phyloP scores from a whole-genome alignment of 1,140 invertebrate genomes.

The Chlorops oryzae region DNA sequence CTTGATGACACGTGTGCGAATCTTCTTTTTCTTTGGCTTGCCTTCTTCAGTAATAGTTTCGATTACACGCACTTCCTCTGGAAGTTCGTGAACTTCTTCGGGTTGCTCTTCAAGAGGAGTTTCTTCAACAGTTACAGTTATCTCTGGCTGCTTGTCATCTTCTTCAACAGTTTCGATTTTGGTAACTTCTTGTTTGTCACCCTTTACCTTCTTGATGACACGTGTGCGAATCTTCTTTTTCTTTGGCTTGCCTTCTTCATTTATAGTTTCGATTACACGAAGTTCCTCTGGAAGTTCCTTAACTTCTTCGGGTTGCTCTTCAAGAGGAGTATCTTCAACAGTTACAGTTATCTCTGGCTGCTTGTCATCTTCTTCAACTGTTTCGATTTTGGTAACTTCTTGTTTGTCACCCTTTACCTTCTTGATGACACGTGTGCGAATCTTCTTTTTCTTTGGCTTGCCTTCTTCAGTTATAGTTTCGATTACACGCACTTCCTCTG shows the following conservation, averaged over 20 bases:
- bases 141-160: constrained; percentile 29
- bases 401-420: constrained; percentile 38
- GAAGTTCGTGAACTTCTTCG: constrained; percentile 22
- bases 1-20: constrained; percentile 17
- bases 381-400: constrained; percentile 40
- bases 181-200: constrained; percentile 29
- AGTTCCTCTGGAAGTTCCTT: constrained; percentile 28
- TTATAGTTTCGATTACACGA: constrained; percentile 30
- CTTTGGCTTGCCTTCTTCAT: constrained; percentile 33
- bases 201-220: constrained; percentile 27
- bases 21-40: constrained; percentile 16
- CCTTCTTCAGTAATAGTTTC: constrained; percentile 14
- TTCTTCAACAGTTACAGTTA: constrained; percentile 25
- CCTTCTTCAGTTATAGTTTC: constrained; percentile 32
- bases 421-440: constrained; percentile 38
- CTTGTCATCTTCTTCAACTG: constrained; percentile 38
- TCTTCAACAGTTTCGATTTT: constrained; percentile 35
- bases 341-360: constrained; percentile 28
- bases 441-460: constrained; percentile 26
- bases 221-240: constrained; percentile 40
- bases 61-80: constrained; percentile 13
- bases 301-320: constrained; percentile 16
- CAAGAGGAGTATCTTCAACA: constrained; percentile 21
- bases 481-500: constrained; percentile 33
- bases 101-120: constrained; percentile 19